phyloP scores from a whole-genome alignment of 2,113 vertebrate species.

The Grus americana region DNA sequence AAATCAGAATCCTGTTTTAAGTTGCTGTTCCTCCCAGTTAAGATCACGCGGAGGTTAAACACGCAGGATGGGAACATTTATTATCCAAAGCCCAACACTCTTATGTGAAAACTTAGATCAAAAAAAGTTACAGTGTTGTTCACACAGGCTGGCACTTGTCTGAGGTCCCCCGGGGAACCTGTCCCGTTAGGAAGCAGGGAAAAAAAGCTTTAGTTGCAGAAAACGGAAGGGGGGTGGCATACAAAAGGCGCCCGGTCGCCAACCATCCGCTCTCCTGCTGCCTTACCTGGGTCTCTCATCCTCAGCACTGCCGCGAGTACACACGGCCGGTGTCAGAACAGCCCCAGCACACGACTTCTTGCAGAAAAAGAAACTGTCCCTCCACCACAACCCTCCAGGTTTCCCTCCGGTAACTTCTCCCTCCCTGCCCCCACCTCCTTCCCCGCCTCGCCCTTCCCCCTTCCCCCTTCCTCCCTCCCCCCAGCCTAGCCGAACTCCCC shows the following conservation, averaged over 20 bases:
- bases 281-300: not conserved
- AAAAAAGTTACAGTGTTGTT: not conserved
- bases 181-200: not conserved
- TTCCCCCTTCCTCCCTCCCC: not conserved
- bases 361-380: not conserved
- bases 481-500: not conserved
- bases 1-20: not conserved
- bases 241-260: not conserved
- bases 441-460: not conserved
- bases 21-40: not conserved
- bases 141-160: not conserved
- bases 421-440: not conserved
- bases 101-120: not conserved
- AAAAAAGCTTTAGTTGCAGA: not conserved
- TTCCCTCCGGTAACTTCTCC: not conserved
- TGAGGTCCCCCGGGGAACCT: fast-evolving
- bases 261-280: fast-evolving
- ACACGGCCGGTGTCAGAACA: fast-evolving
- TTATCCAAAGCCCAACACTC: not conserved
- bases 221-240: not conserved
- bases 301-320: not conserved
- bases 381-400: not conserved
- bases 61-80: not conserved
- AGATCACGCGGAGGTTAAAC: not conserved
- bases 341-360: not conserved